Conservation (phyloP, 2,888 invertebrate genomes). For the Pantelozetes paolii region DNA sequence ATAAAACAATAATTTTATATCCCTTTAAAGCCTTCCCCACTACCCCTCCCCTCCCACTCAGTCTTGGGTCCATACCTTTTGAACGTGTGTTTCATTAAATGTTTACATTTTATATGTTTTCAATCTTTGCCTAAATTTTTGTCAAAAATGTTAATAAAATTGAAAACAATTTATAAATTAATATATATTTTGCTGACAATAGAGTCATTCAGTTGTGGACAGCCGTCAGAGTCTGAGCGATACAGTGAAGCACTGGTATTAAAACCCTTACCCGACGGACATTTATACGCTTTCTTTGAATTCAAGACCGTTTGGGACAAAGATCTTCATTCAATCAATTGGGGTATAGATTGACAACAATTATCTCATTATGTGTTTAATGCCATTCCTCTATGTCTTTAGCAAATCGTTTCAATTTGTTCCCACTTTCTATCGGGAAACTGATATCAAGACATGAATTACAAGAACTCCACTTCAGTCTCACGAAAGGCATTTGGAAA, state of each 20-base stretch:
- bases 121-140: no score
- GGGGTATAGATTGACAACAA: conserved; percentile 25
- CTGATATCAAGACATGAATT: conserved; percentile 73
- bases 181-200: not conserved
- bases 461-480: conserved; percentile 80
- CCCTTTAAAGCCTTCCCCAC: no score
- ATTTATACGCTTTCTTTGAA: conserved; percentile 84
- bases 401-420: conserved; percentile 79
- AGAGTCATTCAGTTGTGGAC: not conserved
- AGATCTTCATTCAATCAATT: conserved; percentile 36
- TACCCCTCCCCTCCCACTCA: no score
- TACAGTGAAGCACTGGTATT: conserved; percentile 73
- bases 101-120: no score
- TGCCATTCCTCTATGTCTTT: conserved; percentile 50
- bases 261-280: conserved; percentile 74
- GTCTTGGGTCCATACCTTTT: no score
- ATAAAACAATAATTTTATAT: no score
- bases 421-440: conserved; percentile 83
- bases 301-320: conserved; percentile 56
- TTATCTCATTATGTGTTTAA: not conserved
- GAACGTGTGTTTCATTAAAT: no score
- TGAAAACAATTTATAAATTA: not conserved
- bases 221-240: not conserved
- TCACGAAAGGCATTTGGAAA: conserved; percentile 91
- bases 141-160: not conserved